phyloP scores from a whole-genome alignment of 2,113 vertebrate genomes.

The Panthera uncia region DNA sequence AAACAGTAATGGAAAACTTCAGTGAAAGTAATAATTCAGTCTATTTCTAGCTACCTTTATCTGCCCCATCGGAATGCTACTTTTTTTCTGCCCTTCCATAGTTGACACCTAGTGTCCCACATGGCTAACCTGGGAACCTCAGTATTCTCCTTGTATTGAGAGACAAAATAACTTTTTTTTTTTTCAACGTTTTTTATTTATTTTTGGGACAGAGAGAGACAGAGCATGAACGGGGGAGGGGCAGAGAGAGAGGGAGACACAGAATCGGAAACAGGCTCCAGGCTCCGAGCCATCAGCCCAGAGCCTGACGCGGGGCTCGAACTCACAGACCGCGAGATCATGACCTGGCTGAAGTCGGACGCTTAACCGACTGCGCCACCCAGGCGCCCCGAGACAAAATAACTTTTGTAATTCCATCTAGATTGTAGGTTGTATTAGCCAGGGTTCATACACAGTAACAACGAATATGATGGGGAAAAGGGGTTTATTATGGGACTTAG shows the following conservation, averaged over 20 bases:
- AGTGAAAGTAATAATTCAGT: background rate
- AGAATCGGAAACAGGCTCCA: too few relatives aligned
- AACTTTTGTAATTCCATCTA: background rate
- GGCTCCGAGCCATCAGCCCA: too few relatives aligned
- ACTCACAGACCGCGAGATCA: too few relatives aligned
- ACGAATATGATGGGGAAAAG: background rate
- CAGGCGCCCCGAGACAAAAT: background rate
- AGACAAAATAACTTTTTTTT: background rate
- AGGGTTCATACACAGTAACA: background rate
- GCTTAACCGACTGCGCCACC: too few relatives aligned
- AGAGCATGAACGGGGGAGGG: too few relatives aligned
- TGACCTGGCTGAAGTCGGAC: too few relatives aligned
- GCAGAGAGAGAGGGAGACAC: too few relatives aligned
- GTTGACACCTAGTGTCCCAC: background rate
- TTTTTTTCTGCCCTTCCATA: background rate
- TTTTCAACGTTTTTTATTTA: too few relatives aligned
- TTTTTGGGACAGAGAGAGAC: too few relatives aligned
- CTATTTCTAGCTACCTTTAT: background rate
- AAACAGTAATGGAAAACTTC: background rate
- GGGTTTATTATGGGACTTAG: background rate
- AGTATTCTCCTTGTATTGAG: background rate
- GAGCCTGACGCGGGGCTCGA: too few relatives aligned
- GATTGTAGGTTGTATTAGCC: background rate
- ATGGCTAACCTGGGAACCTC: background rate
- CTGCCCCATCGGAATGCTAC: accelerated